Evolutionary conservation across 2,888 invertebrate genomes (phyloP), one percentile per base, ranked within the genome.

Genomic region (Drosophila atripex): DNA sequence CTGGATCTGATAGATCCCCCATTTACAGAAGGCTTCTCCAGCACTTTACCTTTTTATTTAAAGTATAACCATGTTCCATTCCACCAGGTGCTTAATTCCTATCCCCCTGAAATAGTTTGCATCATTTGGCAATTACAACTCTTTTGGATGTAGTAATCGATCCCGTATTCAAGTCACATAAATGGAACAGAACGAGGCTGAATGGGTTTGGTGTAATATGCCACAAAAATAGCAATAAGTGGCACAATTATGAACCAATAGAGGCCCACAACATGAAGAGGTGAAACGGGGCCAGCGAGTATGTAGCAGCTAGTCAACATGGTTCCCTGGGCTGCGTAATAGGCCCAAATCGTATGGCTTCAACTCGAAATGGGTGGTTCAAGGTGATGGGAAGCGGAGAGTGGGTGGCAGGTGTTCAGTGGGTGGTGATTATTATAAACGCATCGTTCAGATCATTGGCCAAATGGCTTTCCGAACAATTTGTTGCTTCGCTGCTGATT

Each of bases 201-300:
- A 35, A 63, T 70, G 53, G 57, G 74, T 53, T 55, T 2, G 41
- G 45, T 59, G 55, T 71, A 75, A 63, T 46, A 65, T 39, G 55
- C 39, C 58, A 70, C 70, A 61, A 75, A 58, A 73, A 71, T 59
- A 23, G 28, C 61, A 60, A 71, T 82, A 86, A 87, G 60, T 78
- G 77, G 79, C 70, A 71, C 86, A 88, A 75, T 88, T 87, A 88
- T 78, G 75, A 88, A 76, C 77, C 70, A 60, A 51, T 61, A 43
- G 58, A 61, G 57, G 18, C 52, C 43, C 30, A 4, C 5, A 32
- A 49, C 18, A 59, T 43, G 71, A 63, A 51, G 14, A 47, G 21
- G 25, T 45, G 38, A 38, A 30, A 38, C 14, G 7, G 12, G 43
- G 18, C n/a, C 8, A 11, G 28, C 1, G 39, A 8, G 39, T 14